Evolutionary conservation across 2,888 invertebrate species (phyloP), one percentile per base, ranked within the genome.

Genomic region (Sphecodes monilicornis): DNA sequence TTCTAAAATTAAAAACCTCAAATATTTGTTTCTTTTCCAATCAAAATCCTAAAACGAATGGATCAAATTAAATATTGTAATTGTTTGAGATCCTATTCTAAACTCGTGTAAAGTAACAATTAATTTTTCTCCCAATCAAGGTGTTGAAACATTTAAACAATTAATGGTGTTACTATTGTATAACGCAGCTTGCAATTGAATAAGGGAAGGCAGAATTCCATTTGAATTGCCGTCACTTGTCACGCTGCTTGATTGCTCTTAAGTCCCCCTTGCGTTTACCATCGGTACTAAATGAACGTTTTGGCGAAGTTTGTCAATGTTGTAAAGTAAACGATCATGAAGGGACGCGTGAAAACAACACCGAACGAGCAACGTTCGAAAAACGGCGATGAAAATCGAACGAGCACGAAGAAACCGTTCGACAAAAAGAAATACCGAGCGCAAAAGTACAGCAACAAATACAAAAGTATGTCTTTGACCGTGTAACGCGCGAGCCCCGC

Each of bases 391-490:
- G 36, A 29, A 8, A 60, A 22, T 26, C 18, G 26, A n/a, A 26
- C n/a, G 3, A 70, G 18, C 4, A 46, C 57, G 1, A 96, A 96
- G 90, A 96, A 96, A 92, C 96, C 96, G 0, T 97, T 97, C 92
- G 96, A 97, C 90, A 97, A 97, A 91, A 97, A 96, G 87, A 95
- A 95, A 41, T 97, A 97, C 92, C 95, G 97, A 54, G 90, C 96
- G 54, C 96, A 97, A 89, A 97, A 97, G 91, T 97, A 97, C 91
- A 97, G 97, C 90, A 97, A 97, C 77, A 97, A 97, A 91, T 96
- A 96, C 86, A 97, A 97, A 94, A 90, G 95, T 95, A 91, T 80
- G 89, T 77, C 29, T 22, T 13, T 57, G 75, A n/a, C 26, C 46
- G 41, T 71, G 11, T 5, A 5, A n/a, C 54, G 10, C 1, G 54